phyloP scores from a whole-genome alignment of 2,113 vertebrate genomes.

The Rallus limicola region DNA sequence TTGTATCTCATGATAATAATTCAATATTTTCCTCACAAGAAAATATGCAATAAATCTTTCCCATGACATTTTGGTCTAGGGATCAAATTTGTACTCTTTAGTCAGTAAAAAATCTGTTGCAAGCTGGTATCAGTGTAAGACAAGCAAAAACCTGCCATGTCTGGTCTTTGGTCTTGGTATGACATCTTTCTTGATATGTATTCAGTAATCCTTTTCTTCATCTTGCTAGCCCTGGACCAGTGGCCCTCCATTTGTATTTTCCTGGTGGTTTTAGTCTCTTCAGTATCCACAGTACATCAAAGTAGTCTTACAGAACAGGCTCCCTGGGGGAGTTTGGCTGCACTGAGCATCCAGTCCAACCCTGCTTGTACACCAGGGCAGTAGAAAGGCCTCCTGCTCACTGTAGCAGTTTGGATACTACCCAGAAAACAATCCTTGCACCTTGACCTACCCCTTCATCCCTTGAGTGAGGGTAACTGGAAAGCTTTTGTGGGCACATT shows the following conservation, averaged over 20 bases:
- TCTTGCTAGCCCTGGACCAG: not conserved
- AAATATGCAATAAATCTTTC: constrained; percentile 38
- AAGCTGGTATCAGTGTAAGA: not conserved
- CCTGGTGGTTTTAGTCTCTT: not conserved
- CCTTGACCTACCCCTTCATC: not conserved
- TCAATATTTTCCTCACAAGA: not conserved
- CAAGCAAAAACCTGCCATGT: not conserved
- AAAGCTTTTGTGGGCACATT: not conserved
- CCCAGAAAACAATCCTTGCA: not conserved
- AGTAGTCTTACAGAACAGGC: not conserved
- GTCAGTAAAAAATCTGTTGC: not conserved
- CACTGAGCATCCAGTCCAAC: not conserved
- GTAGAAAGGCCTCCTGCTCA: not conserved
- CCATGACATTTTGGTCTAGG: not conserved
- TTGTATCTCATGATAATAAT: not conserved
- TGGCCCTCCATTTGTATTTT: not conserved
- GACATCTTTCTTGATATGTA: not conserved
- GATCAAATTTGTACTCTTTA: not conserved
- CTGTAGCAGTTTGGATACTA: not conserved
- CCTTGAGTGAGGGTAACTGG: not conserved
- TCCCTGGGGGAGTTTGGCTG: not conserved
- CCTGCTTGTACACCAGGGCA: not conserved
- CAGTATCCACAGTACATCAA: not conserved
- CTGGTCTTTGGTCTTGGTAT: not conserved
- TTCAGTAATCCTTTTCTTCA: not conserved